Conservation (phyloP, 64 coral and sea anemone genomes). For the Exaiptasia diaphana region DNA sequence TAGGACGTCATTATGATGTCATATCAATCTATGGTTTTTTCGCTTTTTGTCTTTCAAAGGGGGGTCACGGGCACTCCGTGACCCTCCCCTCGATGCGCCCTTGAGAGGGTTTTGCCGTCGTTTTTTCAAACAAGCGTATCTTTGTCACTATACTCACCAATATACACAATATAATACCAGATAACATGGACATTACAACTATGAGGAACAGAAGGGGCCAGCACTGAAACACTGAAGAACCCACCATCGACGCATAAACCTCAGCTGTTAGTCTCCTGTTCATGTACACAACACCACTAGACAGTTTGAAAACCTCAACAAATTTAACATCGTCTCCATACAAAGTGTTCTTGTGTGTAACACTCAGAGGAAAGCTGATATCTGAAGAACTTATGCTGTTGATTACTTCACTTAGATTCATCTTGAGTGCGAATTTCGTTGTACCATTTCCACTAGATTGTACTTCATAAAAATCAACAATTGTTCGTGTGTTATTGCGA, state of each 20-base stretch:
- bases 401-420: too few relatives aligned
- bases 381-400: too few relatives aligned
- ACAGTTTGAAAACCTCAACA: background rate
- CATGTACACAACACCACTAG: background rate
- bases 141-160: background rate
- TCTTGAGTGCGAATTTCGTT: too few relatives aligned
- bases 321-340: background rate
- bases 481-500: background rate
- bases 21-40: too few relatives aligned
- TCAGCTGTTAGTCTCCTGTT: background rate
- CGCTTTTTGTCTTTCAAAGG: too few relatives aligned
- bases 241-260: background rate
- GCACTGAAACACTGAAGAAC: background rate
- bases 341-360: background rate
- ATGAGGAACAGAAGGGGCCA: background rate
- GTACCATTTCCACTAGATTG: background rate
- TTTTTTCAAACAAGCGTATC: too few relatives aligned
- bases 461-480: background rate
- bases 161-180: background rate
- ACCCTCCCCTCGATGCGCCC: too few relatives aligned
- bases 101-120: too few relatives aligned
- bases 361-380: background rate
- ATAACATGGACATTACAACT: background rate
- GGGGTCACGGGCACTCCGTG: too few relatives aligned
- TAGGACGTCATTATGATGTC: too few relatives aligned